Evolutionary conservation across 1,140 invertebrate genomes (phyloP).

Genomic region (Palaemon carinicauda): DNA sequence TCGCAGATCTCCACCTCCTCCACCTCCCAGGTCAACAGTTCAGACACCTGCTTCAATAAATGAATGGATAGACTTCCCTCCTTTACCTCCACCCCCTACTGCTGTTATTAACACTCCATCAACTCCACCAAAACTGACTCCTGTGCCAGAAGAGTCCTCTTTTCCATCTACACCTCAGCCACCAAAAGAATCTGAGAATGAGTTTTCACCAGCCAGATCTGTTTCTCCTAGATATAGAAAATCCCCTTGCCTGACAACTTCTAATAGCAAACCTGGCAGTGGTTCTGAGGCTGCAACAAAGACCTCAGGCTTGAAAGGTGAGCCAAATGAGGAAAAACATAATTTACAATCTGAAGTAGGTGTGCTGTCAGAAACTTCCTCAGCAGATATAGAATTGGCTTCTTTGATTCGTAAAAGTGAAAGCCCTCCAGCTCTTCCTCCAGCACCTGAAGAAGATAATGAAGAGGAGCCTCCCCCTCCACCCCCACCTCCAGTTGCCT

Average conservation of each 20-base stretch:
- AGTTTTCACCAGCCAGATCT: not conserved
- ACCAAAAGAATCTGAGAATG: not conserved
- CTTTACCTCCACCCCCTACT: slow-evolving; percentile 33
- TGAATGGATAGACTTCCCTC: slow-evolving; percentile 20
- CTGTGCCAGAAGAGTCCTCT: slow-evolving; percentile 54
- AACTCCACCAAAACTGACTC: slow-evolving; percentile 50
- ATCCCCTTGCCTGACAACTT: too few relatives aligned
- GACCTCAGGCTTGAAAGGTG: too few relatives aligned
- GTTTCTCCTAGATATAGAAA: not conserved
- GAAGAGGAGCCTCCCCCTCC: slow-evolving; percentile 42
- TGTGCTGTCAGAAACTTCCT: not conserved
- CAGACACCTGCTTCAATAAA: not conserved
- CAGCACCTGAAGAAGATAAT: slow-evolving; percentile 28
- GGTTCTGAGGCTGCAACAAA: too few relatives aligned
- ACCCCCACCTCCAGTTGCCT: slow-evolving; percentile 18
- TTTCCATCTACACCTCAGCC: not conserved
- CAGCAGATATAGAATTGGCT: not conserved
- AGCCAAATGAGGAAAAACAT: too few relatives aligned
- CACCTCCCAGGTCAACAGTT: slow-evolving; percentile 18
- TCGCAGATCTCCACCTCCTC: slow-evolving; percentile 48
- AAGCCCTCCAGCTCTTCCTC: slow-evolving; percentile 38
- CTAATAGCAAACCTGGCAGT: too few relatives aligned
- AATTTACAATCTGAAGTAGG: too few relatives aligned
- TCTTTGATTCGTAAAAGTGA: not conserved
- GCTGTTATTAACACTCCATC: slow-evolving; percentile 15